A percentile compares a stretch with the other conserved stretches of the same genome.
Evolutionary conservation across 2,113 vertebrate species (phyloP).

Genomic region (Gorsachius goisagi): DNA sequence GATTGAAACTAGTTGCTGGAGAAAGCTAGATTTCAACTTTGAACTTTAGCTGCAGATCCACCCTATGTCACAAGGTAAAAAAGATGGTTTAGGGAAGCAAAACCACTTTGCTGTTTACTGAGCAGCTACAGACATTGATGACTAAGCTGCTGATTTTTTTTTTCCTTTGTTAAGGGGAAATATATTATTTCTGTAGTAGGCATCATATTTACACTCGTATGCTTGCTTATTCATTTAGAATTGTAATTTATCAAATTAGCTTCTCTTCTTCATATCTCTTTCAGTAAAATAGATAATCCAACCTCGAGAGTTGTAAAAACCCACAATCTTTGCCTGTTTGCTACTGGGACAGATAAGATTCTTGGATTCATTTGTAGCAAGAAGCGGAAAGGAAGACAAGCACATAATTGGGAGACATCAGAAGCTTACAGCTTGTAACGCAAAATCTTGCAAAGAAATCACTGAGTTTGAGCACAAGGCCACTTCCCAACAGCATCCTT

Average conservation of each 20-base stretch:
- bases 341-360: not conserved
- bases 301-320: not conserved
- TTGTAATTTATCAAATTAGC: not conserved
- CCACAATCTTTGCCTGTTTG: not conserved
- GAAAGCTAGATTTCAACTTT: not conserved
- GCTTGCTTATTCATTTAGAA: not conserved
- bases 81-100: not conserved
- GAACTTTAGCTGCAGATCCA: not conserved
- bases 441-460: not conserved
- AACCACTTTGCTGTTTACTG: not conserved
- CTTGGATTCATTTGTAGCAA: not conserved
- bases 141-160: not conserved
- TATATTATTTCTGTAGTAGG: not conserved
- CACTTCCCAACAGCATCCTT: not conserved
- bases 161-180: not conserved
- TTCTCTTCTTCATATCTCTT: not conserved
- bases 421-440: not conserved
- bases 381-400: not conserved
- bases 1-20: not conserved
- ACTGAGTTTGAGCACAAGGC: not conserved
- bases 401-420: conserved; percentile 1
- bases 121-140: not conserved
- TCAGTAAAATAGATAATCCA: not conserved
- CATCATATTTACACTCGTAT: not conserved
- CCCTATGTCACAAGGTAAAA: not conserved